Percentiles rank a stretch among this genome's conserved stretches.
Evolutionary conservation across 2,797 vertebrate genomes (phyloP).

Genomic region (Trematomus bernacchii): DNA sequence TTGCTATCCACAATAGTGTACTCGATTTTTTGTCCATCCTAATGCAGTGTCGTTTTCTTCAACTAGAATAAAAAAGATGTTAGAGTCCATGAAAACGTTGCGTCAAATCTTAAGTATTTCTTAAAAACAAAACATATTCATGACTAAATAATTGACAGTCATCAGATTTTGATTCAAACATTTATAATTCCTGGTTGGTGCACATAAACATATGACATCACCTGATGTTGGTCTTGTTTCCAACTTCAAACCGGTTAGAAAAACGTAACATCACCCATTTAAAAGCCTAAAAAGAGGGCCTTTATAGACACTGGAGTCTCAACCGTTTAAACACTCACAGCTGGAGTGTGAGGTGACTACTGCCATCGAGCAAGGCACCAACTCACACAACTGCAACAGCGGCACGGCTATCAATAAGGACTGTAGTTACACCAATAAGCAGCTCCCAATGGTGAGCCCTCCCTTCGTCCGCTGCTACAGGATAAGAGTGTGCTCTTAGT

Average conservation of each 20-base stretch:
- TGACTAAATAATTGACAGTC: not conserved
- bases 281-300: no score
- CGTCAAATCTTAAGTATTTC: not conserved
- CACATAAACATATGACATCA: not conserved
- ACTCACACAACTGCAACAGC: slow-evolving; percentile 11
- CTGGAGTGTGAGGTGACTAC: slow-evolving; percentile 6
- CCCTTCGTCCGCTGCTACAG: slow-evolving; percentile 36
- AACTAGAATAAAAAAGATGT: not conserved
- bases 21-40: not conserved
- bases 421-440: slow-evolving; percentile 4
- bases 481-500: slow-evolving; percentile 42
- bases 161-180: not conserved
- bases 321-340: not conserved
- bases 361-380: slow-evolving; percentile 27
- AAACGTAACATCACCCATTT: not conserved
- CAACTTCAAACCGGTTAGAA: not conserved
- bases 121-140: not conserved
- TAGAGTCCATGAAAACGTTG: not conserved
- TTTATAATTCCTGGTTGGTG: not conserved
- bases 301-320: not conserved
- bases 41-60: not conserved
- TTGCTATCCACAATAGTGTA: not conserved
- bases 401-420: slow-evolving; percentile 28
- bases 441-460: slow-evolving; percentile 28
- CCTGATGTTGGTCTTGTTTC: not conserved